A percentile compares a stretch with the other conserved stretches of the same genome.
Evolutionary conservation across 2,888 invertebrate genomes (phyloP).

Genomic region (Epinotia nisella): DNA sequence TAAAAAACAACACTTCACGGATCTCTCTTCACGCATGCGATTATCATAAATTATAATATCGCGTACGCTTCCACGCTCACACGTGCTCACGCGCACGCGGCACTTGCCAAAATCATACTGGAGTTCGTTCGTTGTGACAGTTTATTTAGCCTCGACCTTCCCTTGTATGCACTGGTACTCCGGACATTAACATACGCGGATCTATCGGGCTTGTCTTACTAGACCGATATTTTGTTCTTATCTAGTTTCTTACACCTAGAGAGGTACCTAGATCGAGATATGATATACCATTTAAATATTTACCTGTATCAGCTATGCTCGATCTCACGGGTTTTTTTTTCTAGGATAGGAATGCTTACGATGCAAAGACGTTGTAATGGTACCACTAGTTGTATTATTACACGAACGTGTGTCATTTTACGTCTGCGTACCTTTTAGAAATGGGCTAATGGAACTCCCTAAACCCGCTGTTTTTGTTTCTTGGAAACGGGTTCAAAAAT

Average conservation of each 20-base stretch:
- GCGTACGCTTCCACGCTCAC: not conserved
- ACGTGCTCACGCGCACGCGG: conserved; percentile 26
- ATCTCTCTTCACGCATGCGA: not conserved
- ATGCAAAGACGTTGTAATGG: not conserved
- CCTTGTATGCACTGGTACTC: conserved; percentile 8
- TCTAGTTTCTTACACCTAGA: conserved; percentile 7
- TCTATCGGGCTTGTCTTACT: conserved; percentile 7
- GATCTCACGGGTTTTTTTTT: conserved; percentile 16
- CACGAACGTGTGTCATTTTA: conserved; percentile 6
- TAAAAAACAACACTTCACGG: conserved; percentile 15
- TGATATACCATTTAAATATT: not conserved
- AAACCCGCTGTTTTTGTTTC: too few relatives aligned
- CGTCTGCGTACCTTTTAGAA: conserved; percentile 5
- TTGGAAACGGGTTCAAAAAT: too few relatives aligned
- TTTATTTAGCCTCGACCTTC: conserved; percentile 39
- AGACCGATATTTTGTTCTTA: conserved; percentile 8
- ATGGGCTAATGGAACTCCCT: not conserved
- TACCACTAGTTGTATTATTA: not conserved
- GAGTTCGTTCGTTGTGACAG: conserved; percentile 30
- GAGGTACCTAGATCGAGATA: not conserved
- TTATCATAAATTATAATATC: not conserved
- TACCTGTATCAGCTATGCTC: not conserved
- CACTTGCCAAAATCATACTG: conserved; percentile 40
- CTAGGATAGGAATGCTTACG: not conserved
- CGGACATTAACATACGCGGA: conserved; percentile 3